Conservation (phyloP, 2,797 vertebrate species). For the Picus viridis region DNA sequence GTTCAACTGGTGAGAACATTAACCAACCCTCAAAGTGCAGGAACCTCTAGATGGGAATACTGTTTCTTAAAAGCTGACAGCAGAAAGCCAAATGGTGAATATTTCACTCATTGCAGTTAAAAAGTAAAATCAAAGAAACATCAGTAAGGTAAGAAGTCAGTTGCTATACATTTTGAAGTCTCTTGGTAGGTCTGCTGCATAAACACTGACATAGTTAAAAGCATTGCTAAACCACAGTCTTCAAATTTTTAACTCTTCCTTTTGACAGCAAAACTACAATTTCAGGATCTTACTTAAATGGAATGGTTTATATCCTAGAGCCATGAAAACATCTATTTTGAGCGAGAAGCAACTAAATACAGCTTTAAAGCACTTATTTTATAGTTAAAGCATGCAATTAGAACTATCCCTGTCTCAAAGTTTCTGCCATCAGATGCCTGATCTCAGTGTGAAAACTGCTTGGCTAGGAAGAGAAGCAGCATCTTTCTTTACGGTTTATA, state of each 20-base stretch:
- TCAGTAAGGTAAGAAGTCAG: neutral
- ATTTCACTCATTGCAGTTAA: neutral
- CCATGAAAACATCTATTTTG: neutral
- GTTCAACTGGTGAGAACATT: neutral
- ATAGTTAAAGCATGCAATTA: constrained; percentile 1
- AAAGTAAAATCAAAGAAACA: neutral
- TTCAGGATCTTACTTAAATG: neutral
- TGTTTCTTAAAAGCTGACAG: neutral
- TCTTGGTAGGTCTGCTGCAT: neutral
- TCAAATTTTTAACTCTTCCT: neutral
- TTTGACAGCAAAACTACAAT: neutral
- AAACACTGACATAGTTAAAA: neutral
- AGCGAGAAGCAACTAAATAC: neutral
- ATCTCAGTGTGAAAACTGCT: neutral
- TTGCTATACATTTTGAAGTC: neutral
- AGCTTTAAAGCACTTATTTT: neutral
- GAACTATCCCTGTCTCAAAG: neutral
- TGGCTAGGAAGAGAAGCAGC: neutral
- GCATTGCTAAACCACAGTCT: neutral
- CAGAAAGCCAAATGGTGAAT: neutral
- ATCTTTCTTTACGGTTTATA: neutral
- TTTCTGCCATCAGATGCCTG: neutral
- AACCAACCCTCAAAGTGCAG: neutral
- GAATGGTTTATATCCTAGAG: neutral
- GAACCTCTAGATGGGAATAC: neutral